phyloP scores from a whole-genome alignment of 2,888 invertebrate species.

The Meandrusa payeni region DNA sequence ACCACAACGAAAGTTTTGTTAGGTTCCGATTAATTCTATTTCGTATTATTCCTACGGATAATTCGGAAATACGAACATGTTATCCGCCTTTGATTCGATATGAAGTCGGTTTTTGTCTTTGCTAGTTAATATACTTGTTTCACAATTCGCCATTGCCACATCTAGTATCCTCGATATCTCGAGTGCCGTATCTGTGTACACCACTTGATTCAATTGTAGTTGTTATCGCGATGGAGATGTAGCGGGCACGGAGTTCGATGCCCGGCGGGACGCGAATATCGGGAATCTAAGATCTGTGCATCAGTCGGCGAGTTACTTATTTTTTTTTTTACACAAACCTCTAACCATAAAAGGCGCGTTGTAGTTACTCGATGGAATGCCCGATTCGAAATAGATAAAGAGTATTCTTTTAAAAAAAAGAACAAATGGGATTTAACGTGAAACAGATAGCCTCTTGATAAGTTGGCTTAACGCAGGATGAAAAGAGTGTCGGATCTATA shows the following conservation, averaged over 20 bases:
- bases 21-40: no score
- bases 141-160: no score
- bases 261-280: conserved; percentile 40
- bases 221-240: conserved; percentile 51
- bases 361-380: conserved; percentile 13
- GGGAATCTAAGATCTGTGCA: conserved; percentile 28
- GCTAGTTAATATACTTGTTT: no score
- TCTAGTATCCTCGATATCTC: conserved; percentile 10
- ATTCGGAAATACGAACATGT: no score
- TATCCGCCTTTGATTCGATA: no score
- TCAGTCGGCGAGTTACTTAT: conserved; percentile 10
- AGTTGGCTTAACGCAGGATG: no score
- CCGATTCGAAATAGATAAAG: conserved; percentile 13
- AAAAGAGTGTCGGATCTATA: no score
- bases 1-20: no score
- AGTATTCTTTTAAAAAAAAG: neutral
- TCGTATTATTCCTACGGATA: no score
- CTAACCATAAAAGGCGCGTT: conserved; percentile 19
- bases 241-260: conserved; percentile 50
- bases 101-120: no score
- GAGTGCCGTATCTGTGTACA: conserved; percentile 30
- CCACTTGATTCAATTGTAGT: conserved; percentile 57
- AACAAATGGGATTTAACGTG: neutral
- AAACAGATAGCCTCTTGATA: conserved; percentile 8
- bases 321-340: conserved; percentile 12